Evolutionary conservation across 2,113 vertebrate genomes (phyloP), one percentile per base, ranked within the genome.

Genomic region (Carollia perspicillata): DNA sequence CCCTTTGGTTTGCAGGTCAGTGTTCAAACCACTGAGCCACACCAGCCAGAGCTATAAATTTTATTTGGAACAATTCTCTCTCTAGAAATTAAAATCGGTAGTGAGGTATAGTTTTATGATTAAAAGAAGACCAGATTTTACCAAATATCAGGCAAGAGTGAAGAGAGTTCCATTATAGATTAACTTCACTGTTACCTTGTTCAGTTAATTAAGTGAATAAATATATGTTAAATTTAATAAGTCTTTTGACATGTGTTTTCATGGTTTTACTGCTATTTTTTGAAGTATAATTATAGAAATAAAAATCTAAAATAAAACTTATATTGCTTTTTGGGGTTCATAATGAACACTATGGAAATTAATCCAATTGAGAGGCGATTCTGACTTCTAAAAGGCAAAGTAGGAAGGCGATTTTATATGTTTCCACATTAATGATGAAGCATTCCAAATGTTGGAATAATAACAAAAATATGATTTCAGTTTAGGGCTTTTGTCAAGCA

Each of bases 81-180:
- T 71, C 51, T 83, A 69, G 37, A 96, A 68, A 51, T 7, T 40
- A 89, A 92, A 94, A 92, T 80, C 9, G 33, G 71, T 69, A 80
- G 53, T 51, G 6, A 42, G 60, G 9, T 72, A 42, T 77, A 66
- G 81, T 37, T 26, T 69, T 55, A 77, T 83, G 55, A 84, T 79
- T 72, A 68, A 85, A 95, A 58, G 23, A 92, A 89, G 49, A 35
- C 1, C 3, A 71, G 28, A 77, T 93, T 90, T 72, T 79, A 69
- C 26, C n/a, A 60, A 84, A 42, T 78, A 53, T 71, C 60, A 49
- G 51, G 20, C 49, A 78, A 17, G 47, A 84, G 40, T 71, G 30
- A 84, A 84, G 20, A 65, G 8, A 79, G 12, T 75, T 17, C 10
- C 6, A 47, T 55, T 58, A 47, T 28, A 35, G 13, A 49, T 49